Evolutionary conservation across 2,113 vertebrate genomes (phyloP).

Genomic region (Python bivittatus): DNA sequence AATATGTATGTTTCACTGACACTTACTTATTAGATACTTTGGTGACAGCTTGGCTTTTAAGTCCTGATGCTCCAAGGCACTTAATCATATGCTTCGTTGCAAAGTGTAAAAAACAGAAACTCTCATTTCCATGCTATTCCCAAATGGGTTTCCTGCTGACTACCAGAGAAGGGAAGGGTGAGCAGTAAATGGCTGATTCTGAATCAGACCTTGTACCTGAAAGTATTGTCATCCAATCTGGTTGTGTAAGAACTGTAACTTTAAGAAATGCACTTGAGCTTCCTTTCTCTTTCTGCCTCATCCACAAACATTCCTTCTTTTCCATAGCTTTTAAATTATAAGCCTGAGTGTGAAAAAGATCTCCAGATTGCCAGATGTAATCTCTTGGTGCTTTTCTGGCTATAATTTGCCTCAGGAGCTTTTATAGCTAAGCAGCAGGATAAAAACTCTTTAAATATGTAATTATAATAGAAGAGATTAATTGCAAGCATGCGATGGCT

Average conservation of each 20-base stretch:
- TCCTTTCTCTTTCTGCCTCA: background rate
- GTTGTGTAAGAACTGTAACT: background rate
- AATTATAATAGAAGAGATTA: background rate
- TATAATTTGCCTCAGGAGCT: background rate
- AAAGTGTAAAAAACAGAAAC: slow-evolving; percentile 14
- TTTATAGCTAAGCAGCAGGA: background rate
- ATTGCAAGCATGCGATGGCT: background rate
- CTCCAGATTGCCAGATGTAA: background rate
- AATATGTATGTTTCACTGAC: slow-evolving; percentile 37
- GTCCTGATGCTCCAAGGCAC: slow-evolving; percentile 6
- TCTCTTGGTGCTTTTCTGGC: background rate
- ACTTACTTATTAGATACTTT: slow-evolving; percentile 5
- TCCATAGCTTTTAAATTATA: background rate
- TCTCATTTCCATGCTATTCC: slow-evolving; percentile 6
- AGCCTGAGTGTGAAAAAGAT: background rate
- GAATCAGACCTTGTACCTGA: background rate
- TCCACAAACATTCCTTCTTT: background rate
- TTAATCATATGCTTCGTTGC: slow-evolving; percentile 17
- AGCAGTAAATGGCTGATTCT: background rate
- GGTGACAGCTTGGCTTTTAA: slow-evolving; percentile 19
- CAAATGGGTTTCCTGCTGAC: slow-evolving; percentile 19
- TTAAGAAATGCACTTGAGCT: background rate
- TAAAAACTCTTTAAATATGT: background rate
- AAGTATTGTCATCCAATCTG: background rate
- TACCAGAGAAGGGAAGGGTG: background rate